These are phyloP conservation scores for Pedionomus torquatus DNA, from an alignment of 2,113 vertebrate genomes.

Conservation along the genomic window DNA sequence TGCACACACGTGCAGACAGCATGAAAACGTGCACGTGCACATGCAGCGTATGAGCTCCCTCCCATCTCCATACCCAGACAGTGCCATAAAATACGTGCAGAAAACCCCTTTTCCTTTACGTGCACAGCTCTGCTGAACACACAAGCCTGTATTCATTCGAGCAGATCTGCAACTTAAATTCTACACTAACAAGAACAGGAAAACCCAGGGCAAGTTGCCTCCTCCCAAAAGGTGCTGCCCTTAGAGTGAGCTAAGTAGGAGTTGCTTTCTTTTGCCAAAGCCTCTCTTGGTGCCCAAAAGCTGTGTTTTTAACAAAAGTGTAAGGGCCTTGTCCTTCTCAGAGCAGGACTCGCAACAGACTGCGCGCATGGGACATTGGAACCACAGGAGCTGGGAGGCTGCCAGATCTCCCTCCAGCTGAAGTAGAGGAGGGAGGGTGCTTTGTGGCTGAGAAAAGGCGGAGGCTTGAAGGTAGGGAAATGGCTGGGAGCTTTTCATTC, in stretches of 20 bases:
- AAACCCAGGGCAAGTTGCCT: conserved; percentile 24
- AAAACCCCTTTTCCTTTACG: neutral
- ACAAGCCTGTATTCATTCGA: neutral
- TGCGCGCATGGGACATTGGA: neutral
- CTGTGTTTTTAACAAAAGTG: neutral
- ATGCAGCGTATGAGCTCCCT: neutral
- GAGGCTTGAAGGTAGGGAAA: neutral
- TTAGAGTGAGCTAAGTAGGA: neutral
- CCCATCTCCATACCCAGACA: neutral
- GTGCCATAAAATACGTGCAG: conserved; percentile 19
- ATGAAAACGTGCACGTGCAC: conserved; percentile 46
- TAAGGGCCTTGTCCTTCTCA: neutral
- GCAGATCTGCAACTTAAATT: neutral
- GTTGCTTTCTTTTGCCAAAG: neutral
- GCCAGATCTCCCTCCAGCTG: conserved; percentile 24
- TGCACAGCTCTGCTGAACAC: neutral
- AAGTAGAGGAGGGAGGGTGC: neutral
- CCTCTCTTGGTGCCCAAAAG: neutral
- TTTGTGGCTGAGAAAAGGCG: neutral
- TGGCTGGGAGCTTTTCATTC: conserved; percentile 25
- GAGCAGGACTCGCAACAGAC: neutral
- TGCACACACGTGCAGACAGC: conserved; percentile 46
- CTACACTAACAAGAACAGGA: neutral
- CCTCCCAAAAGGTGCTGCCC: neutral
- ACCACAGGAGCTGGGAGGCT: neutral